Conservation (phyloP, 1,140 invertebrate genomes). For the Lepidostoma basale region DNA sequence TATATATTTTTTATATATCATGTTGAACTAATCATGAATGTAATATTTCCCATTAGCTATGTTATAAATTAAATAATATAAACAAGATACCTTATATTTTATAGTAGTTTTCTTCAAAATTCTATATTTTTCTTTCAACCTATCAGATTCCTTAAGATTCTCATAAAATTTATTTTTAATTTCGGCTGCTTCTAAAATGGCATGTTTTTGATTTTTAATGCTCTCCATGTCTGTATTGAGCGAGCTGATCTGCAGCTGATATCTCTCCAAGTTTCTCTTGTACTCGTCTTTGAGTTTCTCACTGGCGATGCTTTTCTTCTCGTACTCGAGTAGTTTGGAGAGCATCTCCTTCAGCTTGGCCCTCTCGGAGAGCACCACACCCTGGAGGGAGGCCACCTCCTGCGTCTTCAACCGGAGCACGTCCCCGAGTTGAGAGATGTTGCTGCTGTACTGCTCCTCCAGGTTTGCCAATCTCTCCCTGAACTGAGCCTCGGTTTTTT, state of each 20-base stretch:
- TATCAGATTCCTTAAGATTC: constrained; percentile 51
- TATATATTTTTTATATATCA: no score
- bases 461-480: constrained; percentile 56
- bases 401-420: constrained; percentile 61
- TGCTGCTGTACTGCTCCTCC: constrained; percentile 55
- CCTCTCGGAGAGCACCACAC: constrained; percentile 62
- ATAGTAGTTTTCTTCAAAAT: constrained; percentile 62
- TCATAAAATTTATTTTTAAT: constrained; percentile 25
- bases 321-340: constrained; percentile 2
- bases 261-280: constrained; percentile 28
- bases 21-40: no score
- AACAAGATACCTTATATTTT: constrained; percentile 61
- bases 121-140: constrained; percentile 61
- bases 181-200: neutral
- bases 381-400: constrained; percentile 62
- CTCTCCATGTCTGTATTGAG: constrained; percentile 29
- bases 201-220: constrained; percentile 13
- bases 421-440: constrained; percentile 56
- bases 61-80: constrained; percentile 20
- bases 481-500: constrained; percentile 59
- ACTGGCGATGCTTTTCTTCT: neutral
- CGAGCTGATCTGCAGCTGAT: constrained; percentile 18
- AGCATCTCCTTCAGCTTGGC: constrained; percentile 58
- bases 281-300: constrained; percentile 26
- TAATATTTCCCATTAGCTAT: neutral